Evolutionary conservation across 2,113 vertebrate species (phyloP), one percentile per base, ranked within the genome.

Genomic region (Chlamydotis undulata): DNA sequence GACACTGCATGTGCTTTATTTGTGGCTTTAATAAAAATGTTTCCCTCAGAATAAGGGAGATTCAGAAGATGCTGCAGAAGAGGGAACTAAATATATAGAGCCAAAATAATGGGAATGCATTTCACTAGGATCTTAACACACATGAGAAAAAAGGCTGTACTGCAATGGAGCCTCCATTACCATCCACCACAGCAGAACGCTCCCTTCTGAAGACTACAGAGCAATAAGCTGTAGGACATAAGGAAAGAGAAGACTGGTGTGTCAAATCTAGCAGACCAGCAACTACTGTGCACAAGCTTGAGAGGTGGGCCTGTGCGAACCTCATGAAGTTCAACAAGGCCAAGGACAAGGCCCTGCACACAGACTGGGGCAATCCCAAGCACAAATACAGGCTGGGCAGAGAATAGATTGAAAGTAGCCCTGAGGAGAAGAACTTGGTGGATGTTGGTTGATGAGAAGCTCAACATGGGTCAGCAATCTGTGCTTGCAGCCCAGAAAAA

Each of bases 1-100:
- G 84, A 93, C 59, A 49, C 35, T 79, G 26, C 17, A 35, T 33
- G 41, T 50, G 70, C 87, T 96, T 91, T 91, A 71, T 88, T 60
- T 93, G 64, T 59, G 52, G 69, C 28, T 67, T 93, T 74, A 93
- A 77, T 61, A 80, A 84, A 37, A 89, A 64, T 1, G 2, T 69
- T 92, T 96, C 60, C 22, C 33, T 85, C 41, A 29, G 21, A 80
- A 52, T 31, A 52, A 57, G 39, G 29, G 14, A 80, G n/a, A 79
- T 83, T 60, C 29, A 91, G 59, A 86, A 89, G 77, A 80, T 28
- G 11, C 19, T 73, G 43, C 18, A 75, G 29, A 82, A 83, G 87
- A 74, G 41, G 14, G 14, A 91, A 50, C 19, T 57, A 41, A 78
- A 92, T 57, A 50, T 59, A 53, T 4, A 76, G 19, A 77, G 55